Evolutionary conservation across 1,140 invertebrate species (phyloP), one percentile per base, ranked within the genome.

Genomic region (Bombus pascuorum): DNA sequence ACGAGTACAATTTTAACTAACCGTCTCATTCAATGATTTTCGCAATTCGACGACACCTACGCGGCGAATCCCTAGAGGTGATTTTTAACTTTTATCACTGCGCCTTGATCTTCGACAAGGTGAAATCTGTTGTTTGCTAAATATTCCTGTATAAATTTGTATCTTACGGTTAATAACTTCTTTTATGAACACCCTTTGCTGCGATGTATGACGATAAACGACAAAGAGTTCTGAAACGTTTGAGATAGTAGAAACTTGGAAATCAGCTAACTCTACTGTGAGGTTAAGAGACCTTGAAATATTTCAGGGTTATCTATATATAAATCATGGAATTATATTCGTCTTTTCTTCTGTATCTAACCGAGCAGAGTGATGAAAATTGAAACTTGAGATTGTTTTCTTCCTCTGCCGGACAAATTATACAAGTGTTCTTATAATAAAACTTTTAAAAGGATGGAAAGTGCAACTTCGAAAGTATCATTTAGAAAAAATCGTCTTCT

Each of bases 1-100:
- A 89, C 65, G 22, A 22, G 71, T 85, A 75, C 73, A 88, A 88
- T 88, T 89, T 89, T 88, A 89, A 88, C 87, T 73, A 62, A 66
- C 59, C 53, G 78, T 78, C 83, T 88, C 87, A 88, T 88, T 91
- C 89, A 89, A 77, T 57, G 74, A 37, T 71, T 85, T 79, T 87
- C 70, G 83, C 42, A 71, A 81, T 65, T 42, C 77, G 44, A 34
- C 25, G 0, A 37, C 73, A 13, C 74, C 74, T 47, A 83, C 81
- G 44, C 65, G 22, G 1, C 25, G 4, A 22, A 32, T 57, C 37
- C 74, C 47, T 57, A 18, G 39, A 22, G 5, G 22, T 12, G 44
- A 78, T 83, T 78, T 83, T 83, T 78, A 77, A 70, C 74, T 39
- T 32, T 47, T 15, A 44, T 1, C 42, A 10, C 5, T 44, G 18